Conservation (phyloP, 2,797 vertebrate genomes). For the Lacerta viridis region DNA sequence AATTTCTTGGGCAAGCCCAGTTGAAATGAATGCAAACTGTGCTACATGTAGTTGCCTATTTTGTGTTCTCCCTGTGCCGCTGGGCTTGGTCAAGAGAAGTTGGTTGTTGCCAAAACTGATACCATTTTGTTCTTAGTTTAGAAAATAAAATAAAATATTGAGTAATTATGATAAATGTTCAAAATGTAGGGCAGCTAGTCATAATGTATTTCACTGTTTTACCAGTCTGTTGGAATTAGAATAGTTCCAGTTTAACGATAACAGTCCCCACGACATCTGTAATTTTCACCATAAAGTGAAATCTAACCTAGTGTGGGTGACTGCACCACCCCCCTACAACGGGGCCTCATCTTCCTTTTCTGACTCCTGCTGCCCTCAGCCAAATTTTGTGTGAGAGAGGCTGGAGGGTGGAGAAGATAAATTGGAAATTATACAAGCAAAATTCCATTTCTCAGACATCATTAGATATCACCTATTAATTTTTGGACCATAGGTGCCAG, state of each 20-base stretch:
- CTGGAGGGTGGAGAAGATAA: too few species aligned
- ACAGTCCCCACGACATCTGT: not conserved
- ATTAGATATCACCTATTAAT: too few species aligned
- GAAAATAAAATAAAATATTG: slow-evolving; percentile 12
- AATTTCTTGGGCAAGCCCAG: not conserved
- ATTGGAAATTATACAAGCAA: too few species aligned
- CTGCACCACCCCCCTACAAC: too few species aligned
- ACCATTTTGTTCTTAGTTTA: slow-evolving; percentile 16
- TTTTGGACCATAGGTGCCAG: not conserved
- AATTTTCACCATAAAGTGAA: not conserved
- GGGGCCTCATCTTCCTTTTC: too few species aligned
- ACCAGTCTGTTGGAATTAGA: not conserved
- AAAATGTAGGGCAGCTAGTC: accelerated
- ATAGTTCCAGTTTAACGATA: not conserved
- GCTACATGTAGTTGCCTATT: not conserved
- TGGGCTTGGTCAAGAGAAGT: not conserved
- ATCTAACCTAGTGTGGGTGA: too few species aligned
- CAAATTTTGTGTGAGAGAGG: too few species aligned
- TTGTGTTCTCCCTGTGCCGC: not conserved
- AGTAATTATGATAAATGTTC: not conserved
- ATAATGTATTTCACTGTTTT: not conserved
- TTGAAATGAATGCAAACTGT: not conserved
- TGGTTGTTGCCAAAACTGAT: not conserved
- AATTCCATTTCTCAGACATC: too few species aligned
- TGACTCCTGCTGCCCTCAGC: too few species aligned